Evolutionary conservation across 2,113 vertebrate species (phyloP).

Genomic region (Spermophilus dauricus): DNA sequence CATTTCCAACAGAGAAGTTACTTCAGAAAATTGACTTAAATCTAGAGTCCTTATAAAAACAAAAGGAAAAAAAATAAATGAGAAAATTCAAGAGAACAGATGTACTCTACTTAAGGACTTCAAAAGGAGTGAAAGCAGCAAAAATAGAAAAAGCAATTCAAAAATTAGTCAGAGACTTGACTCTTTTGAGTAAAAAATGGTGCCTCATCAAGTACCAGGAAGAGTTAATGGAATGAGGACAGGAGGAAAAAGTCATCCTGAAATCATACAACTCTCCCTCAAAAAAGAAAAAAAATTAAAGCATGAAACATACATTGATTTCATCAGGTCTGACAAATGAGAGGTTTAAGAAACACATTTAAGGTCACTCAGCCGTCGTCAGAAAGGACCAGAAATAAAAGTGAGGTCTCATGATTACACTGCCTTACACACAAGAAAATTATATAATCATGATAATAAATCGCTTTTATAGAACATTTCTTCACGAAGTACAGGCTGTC

Average conservation of each 20-base stretch:
- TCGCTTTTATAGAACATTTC: slow-evolving; percentile 61
- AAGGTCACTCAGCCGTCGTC: neutral
- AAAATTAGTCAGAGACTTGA: neutral
- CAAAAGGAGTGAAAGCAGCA: neutral
- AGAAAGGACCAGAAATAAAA: slow-evolving; percentile 42
- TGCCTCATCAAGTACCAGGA: neutral
- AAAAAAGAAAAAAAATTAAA: neutral
- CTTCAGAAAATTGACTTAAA: neutral
- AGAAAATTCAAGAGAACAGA: neutral
- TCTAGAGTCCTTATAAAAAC: neutral
- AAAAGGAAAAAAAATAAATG: neutral
- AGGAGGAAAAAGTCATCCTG: neutral
- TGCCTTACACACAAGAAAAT: slow-evolving; percentile 62
- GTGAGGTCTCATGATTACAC: neutral
- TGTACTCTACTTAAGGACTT: neutral
- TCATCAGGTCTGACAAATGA: neutral
- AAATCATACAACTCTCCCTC: neutral
- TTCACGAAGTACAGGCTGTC: slow-evolving; percentile 55
- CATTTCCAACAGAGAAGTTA: neutral
- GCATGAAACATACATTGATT: neutral
- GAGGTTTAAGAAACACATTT: neutral
- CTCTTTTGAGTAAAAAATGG: neutral
- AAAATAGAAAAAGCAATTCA: neutral
- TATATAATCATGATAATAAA: slow-evolving; percentile 72
- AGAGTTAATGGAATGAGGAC: neutral